Percentiles rank a stretch among this genome's conserved stretches.
Evolutionary conservation across 1,140 invertebrate genomes (phyloP).

Genomic region (Drosophila erecta): DNA sequence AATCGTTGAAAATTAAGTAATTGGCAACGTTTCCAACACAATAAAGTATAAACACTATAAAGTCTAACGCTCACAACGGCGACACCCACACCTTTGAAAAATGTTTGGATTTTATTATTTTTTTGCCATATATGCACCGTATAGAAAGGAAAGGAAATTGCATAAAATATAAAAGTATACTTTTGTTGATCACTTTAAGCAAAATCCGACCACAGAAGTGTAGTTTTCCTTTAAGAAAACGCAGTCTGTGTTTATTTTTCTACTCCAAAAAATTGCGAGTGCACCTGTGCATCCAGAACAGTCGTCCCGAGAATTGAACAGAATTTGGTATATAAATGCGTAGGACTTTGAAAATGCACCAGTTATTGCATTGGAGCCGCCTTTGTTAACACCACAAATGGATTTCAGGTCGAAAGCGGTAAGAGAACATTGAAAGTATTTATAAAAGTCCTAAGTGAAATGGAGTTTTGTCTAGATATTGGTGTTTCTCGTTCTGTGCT

Average conservation of each 20-base stretch:
- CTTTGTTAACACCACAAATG: background rate
- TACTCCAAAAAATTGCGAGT: background rate
- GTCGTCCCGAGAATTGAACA: background rate
- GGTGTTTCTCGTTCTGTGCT: background rate
- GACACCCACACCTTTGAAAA: no score
- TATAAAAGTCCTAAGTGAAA: no score
- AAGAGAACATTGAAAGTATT: background rate
- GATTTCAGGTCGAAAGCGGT: constrained; percentile 8
- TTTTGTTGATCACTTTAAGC: no score
- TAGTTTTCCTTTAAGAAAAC: background rate
- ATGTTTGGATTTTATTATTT: no score
- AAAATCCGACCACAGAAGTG: background rate
- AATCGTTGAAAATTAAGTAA: no score
- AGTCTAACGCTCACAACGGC: no score
- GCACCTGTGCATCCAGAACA: constrained; percentile 12
- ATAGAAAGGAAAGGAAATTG: no score
- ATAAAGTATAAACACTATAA: no score
- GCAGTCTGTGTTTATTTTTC: background rate
- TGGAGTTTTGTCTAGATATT: background rate
- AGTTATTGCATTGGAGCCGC: constrained; percentile 1
- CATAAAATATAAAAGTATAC: no score
- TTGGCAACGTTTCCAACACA: no score
- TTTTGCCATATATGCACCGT: no score
- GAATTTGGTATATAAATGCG: background rate
- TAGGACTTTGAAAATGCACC: background rate